Conservation (phyloP, 2,113 vertebrate species). For the Perca flavescens region DNA sequence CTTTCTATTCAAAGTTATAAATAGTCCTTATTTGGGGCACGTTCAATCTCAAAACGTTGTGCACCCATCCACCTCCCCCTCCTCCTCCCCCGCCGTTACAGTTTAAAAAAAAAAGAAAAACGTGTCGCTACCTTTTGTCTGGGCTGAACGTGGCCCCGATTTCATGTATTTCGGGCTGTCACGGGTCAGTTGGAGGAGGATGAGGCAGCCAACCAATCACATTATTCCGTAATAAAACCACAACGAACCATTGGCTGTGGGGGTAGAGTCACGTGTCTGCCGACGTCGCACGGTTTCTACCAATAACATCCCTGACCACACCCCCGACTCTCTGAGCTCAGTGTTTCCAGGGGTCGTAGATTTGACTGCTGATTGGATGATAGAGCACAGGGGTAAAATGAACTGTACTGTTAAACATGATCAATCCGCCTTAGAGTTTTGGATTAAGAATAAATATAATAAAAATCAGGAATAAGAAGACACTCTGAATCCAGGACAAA, state of each 20-base stretch:
- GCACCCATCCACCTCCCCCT: no score
- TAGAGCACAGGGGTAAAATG: neutral
- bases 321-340: neutral
- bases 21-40: no score
- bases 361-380: slow-evolving; percentile 38
- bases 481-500: slow-evolving; percentile 27
- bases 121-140: no score
- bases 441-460: neutral
- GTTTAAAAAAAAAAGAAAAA: no score
- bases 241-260: slow-evolving; percentile 61
- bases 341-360: slow-evolving; percentile 1
- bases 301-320: slow-evolving; percentile 16
- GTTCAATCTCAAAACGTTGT: no score
- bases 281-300: neutral
- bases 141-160: no score
- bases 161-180: neutral
- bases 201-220: slow-evolving; percentile 44
- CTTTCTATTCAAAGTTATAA: no score
- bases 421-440: neutral
- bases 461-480: neutral
- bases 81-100: no score
- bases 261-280: neutral
- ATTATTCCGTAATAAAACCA: neutral
- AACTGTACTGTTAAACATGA: neutral
- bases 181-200: neutral